Percentiles rank a stretch among this genome's conserved stretches.
Conservation (phyloP, 2,113 vertebrate genomes). For the Sorex fumeus region DNA sequence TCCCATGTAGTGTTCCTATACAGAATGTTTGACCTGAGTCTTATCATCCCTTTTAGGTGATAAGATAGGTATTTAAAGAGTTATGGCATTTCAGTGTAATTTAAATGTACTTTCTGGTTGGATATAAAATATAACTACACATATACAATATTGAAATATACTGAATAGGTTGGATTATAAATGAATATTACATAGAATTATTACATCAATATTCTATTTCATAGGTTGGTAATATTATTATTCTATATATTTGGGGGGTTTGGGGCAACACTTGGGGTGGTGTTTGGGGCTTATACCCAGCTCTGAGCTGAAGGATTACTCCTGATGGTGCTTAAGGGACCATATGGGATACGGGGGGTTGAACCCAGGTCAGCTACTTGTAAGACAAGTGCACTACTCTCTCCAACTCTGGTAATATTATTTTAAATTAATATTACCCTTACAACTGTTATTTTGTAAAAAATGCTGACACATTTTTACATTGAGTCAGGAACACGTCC, state of each 20-base stretch:
- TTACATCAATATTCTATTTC: not conserved
- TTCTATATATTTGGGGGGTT: no score
- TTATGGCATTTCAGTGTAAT: not conserved
- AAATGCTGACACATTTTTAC: not conserved
- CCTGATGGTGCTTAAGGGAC: no score
- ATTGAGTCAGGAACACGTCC: not conserved
- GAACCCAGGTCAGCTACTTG: no score
- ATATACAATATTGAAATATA: conserved; percentile 14
- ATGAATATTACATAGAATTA: not conserved
- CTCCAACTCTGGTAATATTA: no score
- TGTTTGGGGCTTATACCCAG: no score
- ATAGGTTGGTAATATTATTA: conserved; percentile 1
- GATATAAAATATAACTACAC: not conserved
- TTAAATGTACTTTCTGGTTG: not conserved
- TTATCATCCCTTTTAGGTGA: not conserved
- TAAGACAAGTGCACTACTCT: no score
- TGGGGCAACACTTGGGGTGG: no score
- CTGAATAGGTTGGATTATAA: not conserved
- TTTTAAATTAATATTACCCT: no score
- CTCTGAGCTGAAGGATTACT: no score
- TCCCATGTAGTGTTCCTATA: not conserved
- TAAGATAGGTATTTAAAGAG: not conserved
- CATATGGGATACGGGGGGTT: no score
- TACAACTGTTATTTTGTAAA: conserved; percentile 20
- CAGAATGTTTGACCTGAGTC: not conserved